Evolutionary conservation across 2,888 invertebrate genomes (phyloP).

Genomic region (Uloborus plumipes): DNA sequence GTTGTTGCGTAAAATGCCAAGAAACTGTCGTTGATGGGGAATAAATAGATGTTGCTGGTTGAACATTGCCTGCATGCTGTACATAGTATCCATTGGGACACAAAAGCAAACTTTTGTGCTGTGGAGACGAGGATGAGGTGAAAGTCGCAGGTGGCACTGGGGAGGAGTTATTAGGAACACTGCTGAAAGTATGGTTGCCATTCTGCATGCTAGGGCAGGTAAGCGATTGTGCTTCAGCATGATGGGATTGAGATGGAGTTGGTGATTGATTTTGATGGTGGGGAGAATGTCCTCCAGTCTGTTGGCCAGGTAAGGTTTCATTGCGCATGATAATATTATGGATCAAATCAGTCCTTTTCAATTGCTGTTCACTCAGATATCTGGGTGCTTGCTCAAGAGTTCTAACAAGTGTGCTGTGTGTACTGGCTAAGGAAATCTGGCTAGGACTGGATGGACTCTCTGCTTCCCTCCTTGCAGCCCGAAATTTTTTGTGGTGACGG

Average conservation of each 20-base stretch:
- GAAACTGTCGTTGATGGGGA: constrained; percentile 32
- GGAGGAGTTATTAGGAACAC: constrained; percentile 37
- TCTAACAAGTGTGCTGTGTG: constrained; percentile 84
- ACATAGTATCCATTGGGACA: constrained; percentile 66
- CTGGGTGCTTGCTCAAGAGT: constrained; percentile 93
- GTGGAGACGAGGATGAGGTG: constrained; percentile 32
- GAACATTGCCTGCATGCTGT: constrained; percentile 56
- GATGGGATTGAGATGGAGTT: constrained; percentile 50
- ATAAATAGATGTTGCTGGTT: constrained; percentile 42
- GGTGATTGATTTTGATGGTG: constrained; percentile 66
- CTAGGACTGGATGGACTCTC: constrained; percentile 65
- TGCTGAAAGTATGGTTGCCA: constrained; percentile 41
- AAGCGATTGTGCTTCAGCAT: constrained; percentile 28
- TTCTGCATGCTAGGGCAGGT: constrained; percentile 38
- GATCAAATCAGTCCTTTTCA: constrained; percentile 91
- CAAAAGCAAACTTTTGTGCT: constrained; percentile 50
- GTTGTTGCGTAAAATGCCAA: constrained; percentile 59
- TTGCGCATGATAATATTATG: constrained; percentile 89
- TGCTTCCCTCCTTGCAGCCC: constrained; percentile 71
- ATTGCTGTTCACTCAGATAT: constrained; percentile 88
- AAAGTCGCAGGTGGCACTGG: constrained; percentile 25
- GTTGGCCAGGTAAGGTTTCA: constrained; percentile 72
- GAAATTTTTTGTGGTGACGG: constrained; percentile 95
- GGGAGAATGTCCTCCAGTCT: constrained; percentile 70
- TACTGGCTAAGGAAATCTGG: constrained; percentile 64